Percentiles rank a stretch among this genome's conserved stretches.
Conservation (phyloP, 2,888 invertebrate genomes). For the Cantharis rustica region DNA sequence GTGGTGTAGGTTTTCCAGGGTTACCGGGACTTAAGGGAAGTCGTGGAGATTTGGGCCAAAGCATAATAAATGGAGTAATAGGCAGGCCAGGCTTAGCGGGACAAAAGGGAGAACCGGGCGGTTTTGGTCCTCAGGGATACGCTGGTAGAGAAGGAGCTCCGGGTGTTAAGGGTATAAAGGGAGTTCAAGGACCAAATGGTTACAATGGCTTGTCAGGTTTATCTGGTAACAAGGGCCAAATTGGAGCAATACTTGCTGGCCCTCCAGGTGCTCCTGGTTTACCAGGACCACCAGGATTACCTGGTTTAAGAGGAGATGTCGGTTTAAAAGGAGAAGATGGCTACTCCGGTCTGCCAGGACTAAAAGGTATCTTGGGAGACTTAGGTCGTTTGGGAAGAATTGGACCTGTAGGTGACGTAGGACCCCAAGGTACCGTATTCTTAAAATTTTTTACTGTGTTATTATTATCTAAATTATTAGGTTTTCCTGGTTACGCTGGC, state of each 20-base stretch:
- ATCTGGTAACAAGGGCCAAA: conserved; percentile 48
- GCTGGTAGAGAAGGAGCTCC: conserved; percentile 47
- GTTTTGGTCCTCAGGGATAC: conserved; percentile 52
- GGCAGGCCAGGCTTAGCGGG: conserved; percentile 53
- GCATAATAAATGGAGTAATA: conserved; percentile 59
- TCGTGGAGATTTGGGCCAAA: conserved; percentile 61
- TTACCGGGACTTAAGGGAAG: conserved; percentile 58
- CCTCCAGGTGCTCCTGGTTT: conserved; percentile 51
- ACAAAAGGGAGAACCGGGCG: conserved; percentile 52
- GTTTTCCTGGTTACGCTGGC: conserved; percentile 49
- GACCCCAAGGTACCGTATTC: conserved; percentile 41
- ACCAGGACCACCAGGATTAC: conserved; percentile 48
- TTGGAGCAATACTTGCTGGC: conserved; percentile 46
- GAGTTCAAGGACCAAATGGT: conserved; percentile 53
- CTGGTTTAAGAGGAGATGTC: conserved; percentile 49
- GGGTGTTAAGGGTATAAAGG: conserved; percentile 49
- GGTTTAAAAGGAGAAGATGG: conserved; percentile 49
- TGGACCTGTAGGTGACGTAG: conserved; percentile 34
- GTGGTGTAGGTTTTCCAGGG: conserved; percentile 45
- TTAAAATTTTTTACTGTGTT: conserved; percentile 7
- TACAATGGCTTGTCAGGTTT: conserved; percentile 37
- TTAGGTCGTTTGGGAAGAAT: conserved; percentile 41
- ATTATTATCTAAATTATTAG: conserved; percentile 15
- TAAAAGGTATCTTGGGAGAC: conserved; percentile 47
- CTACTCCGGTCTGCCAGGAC: conserved; percentile 45